These are phyloP conservation scores for Branchipolynoe longqiensis DNA, from an alignment of 2,888 invertebrate species.

Conservation along the genomic window DNA sequence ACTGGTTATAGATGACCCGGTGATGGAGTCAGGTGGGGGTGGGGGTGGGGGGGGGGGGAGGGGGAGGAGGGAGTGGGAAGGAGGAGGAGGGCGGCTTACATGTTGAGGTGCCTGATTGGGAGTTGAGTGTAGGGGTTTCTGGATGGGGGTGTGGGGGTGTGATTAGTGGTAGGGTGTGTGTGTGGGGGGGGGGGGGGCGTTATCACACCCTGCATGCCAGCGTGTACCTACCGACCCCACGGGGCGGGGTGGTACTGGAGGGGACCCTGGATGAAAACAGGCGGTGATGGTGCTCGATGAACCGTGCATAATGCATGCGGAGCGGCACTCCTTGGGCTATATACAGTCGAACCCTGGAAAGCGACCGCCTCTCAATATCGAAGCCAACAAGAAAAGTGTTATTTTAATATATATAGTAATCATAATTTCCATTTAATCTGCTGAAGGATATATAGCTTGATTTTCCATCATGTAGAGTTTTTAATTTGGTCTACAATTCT, in stretches of 20 bases:
- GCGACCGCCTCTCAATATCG: too few relatives aligned
- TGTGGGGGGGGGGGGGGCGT: not conserved
- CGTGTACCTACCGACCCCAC: conserved; percentile 11
- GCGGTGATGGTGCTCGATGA: conserved; percentile 43
- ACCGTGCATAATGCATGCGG: conserved; percentile 18
- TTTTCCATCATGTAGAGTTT: too few relatives aligned
- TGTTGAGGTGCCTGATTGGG: too few relatives aligned
- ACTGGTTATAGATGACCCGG: too few relatives aligned
- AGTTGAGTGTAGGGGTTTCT: not conserved
- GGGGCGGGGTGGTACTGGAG: not conserved
- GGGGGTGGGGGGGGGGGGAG: too few relatives aligned
- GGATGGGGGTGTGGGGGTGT: not conserved
- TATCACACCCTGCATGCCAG: not conserved
- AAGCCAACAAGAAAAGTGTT: not conserved
- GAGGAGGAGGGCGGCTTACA: too few relatives aligned
- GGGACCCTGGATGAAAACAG: conserved; percentile 45
- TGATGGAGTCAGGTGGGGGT: too few relatives aligned
- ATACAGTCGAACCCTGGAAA: not conserved
- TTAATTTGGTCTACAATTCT: too few relatives aligned
- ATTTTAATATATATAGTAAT: not conserved
- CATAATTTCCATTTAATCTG: too few relatives aligned
- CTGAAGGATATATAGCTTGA: too few relatives aligned
- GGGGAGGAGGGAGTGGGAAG: too few relatives aligned
- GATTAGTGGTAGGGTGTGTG: not conserved
- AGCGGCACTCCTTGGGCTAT: conserved; percentile 28